phyloP scores from a whole-genome alignment of 2,888 invertebrate species.

The Pherbina coryleti region DNA sequence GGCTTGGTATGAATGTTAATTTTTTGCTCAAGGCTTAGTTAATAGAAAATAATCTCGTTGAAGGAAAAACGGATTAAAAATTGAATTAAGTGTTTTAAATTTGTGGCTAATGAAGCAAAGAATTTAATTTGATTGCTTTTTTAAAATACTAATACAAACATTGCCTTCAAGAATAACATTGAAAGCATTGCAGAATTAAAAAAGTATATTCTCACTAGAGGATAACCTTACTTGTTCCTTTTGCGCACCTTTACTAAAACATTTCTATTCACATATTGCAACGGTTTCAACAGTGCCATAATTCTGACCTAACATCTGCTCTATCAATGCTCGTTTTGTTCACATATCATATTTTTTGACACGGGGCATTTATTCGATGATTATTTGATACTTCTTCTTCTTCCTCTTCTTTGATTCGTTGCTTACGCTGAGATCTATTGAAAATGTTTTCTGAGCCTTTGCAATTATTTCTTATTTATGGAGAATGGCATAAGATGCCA shows the following conservation, averaged over 20 bases:
- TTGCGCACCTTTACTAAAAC: background rate
- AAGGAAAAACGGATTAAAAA: background rate
- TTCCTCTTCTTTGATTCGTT: background rate
- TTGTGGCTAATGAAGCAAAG: background rate
- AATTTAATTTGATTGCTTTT: background rate
- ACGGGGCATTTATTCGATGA: conserved; percentile 23
- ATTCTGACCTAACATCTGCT: conserved; percentile 40
- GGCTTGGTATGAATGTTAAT: too few relatives aligned
- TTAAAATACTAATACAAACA: too few relatives aligned
- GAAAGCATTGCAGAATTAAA: background rate
- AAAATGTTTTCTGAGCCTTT: conserved; percentile 1
- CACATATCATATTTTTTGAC: conserved; percentile 39
- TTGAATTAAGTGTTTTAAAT: background rate
- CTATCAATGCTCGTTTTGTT: conserved; percentile 22
- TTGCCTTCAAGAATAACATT: too few relatives aligned
- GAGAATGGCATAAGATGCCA: background rate
- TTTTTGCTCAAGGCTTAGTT: too few relatives aligned
- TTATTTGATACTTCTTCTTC: background rate
- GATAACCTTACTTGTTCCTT: too few relatives aligned
- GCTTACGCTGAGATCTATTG: background rate
- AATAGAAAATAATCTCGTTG: too few relatives aligned
- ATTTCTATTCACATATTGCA: background rate
- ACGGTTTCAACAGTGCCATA: background rate
- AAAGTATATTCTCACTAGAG: background rate
- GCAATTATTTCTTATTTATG: conserved; percentile 26